Base-by-base conservation (phyloP, 2,888 invertebrate species). In the Drosophila anomalipes region DNA sequence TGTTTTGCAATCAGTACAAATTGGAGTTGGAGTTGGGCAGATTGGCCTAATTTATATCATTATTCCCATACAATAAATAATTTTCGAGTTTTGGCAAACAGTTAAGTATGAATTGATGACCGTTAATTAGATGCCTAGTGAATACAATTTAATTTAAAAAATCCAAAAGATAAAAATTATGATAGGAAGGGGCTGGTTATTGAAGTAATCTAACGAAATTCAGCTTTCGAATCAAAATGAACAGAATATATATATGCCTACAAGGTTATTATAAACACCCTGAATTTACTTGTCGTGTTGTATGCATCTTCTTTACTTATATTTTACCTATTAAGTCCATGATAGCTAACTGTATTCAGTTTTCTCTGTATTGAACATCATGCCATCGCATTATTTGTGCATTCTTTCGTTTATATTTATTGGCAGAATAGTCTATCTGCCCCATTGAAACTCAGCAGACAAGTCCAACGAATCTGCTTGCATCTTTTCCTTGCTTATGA, bases 401-500 rank as follows among this genome's bases (percentile, higher is more conserved):
- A 75, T 70, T 30, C 37, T 66, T 37, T 33, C 41, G 54, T 35
- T 30, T 16, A 47, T 44, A 54, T 58, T 56, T 59, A 30, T 37
- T 41, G 41, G 30, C 49, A 57, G 60, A 71, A 61, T 64, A 68
- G 79, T 77, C 61, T 68, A 28, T 44, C 30, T 54, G 66, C 59
- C 56, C 57, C 58, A 64, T 57, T 60, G 32, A 41, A 57, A 41
- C 51, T 63, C 19, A 39, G 51, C 37, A 64, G 60, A 56, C 61
- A 65, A 26, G 54, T 44, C 19, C 56, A 41, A 67, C 26, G 22
- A 68, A 76, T 69, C 63, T 64, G 70, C 77, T 70, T 56, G 74
- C 56, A 47, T 28, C 12, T 58, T 35, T 16, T 39, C 28, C 32
- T 28, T 37, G 28, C 59, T 71, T 71, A 76, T 67, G 66, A 67